Evolutionary conservation across 2,797 vertebrate genomes (phyloP), one percentile per base, ranked within the genome.

Genomic region (Cercopithecus petaurista): DNA sequence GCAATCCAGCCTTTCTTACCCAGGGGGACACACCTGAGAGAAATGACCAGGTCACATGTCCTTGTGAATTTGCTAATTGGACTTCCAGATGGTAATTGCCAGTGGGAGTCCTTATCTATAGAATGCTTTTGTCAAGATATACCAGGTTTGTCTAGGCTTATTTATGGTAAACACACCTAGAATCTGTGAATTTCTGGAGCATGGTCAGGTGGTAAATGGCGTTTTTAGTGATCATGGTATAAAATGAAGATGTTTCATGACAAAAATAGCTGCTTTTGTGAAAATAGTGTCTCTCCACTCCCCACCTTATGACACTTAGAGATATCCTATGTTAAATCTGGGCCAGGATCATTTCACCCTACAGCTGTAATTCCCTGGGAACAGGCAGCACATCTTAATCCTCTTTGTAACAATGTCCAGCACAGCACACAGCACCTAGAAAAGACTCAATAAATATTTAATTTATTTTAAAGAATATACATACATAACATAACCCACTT

Each of bases 141-240:
- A 46, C n/a, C 73, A 86, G 41, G 15, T 91, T 30, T 85, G 57
- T 81, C 50, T 91, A 61, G 79, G 59, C 43, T 77, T 86, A 24
- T 77, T 84, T 84, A 72, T 5, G 28, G 24, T 48, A 82, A 83
- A 30, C 52, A 28, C 3, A 59, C 26, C 39, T 55, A 48, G 39
- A 84, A 75, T 84, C 19, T 81, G 10, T 76, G 43, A 26, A 83
- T 83, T 85, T 87, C 24, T 75, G 28, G 75, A 30, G 4, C 22
- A 72, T 50, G 59, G 24, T 4, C 64, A 90, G 70, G 11, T 81
- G 50, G 52, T 83, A 92, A 93, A 93, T 77, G 36, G 59, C 26
- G 84, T 94, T 82, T 94, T 73, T 84, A 88, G 72, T 88, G 77
- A 85, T 88, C 33, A 90, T 39, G 67, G 33, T 77, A 50, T 33